Evolutionary conservation across 30 jellyfish, hydroid and myxozoan species (phyloP), one percentile per base, ranked within the genome.

Genomic region (Cassiopea xamachana): DNA sequence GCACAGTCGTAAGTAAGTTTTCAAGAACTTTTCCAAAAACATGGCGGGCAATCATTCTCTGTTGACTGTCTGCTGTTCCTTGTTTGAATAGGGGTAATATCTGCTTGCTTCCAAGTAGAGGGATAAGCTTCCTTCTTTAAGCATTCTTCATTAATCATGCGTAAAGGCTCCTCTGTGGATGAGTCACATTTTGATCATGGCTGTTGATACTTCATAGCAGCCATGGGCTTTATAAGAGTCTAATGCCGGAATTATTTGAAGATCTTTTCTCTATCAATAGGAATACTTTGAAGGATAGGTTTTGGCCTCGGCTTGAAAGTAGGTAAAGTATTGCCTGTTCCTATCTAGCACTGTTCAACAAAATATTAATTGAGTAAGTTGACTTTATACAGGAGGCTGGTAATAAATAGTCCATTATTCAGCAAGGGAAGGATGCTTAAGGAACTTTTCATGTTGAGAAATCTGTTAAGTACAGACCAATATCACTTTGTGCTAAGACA

Each of bases 401-500:
- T 79, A 12, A 79, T 77, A 46, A 79, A 73, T 46, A 79, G 50
- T 3, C 88, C 88, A 69, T 69, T 69, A 4, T 69, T n/a, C 7
- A 69, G 15, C 48, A 75, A 47, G 73, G 78, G 78, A 17, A 46
- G 87, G 48, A 78, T 74, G 17, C 17, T 74, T 60, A 74, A 12
- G 7, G 17, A 12, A 5, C 60, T 83, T 74, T 83, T 83, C 39
- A 39, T 68, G 68, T 68, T 83, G n/a, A 69, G 16, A n/a, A 83
- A 72, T 69, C 86, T 70, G 10, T 84, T 84, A 6, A 70, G 48
- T 3, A 60, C 83, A 18, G 90, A 59, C 90, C 90, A 81, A 60
- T 81, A 81, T 62, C 64, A 62, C 64, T 84, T 73, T n/a, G 43
- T 18, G 51, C 86, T 86, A 6, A 0, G 73, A 59, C 59, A 43